Evolutionary conservation across 2,797 vertebrate genomes (phyloP).

Genomic region (Onychomys torridus): DNA sequence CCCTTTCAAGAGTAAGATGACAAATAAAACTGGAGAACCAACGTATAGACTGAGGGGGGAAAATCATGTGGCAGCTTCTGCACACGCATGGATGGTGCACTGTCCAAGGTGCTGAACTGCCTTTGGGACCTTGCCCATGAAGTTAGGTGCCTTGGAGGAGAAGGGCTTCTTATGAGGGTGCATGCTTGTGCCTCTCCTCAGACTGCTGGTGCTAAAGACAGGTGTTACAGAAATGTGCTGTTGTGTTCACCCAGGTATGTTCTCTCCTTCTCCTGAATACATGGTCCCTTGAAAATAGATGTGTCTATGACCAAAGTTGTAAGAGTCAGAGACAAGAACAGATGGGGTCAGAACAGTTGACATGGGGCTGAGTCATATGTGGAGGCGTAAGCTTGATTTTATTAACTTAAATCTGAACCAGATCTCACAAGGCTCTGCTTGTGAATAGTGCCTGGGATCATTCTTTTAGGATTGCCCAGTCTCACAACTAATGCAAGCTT

Average conservation of each 20-base stretch:
- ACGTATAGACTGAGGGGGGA: rapidly evolving
- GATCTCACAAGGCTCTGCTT: background rate
- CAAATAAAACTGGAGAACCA: background rate
- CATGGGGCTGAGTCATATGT: background rate
- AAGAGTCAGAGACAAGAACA: background rate
- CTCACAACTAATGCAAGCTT: background rate
- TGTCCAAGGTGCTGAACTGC: background rate
- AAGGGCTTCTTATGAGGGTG: too few species aligned
- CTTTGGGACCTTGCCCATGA: rapidly evolving
- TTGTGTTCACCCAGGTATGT: background rate
- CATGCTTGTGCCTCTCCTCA: background rate
- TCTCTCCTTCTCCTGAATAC: background rate
- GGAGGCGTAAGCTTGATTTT: background rate
- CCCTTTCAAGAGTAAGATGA: background rate
- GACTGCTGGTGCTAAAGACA: background rate
- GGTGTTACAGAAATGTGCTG: background rate
- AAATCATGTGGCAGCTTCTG: background rate
- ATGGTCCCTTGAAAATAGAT: background rate
- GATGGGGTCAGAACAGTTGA: background rate
- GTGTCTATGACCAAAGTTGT: background rate
- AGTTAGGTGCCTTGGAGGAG: background rate
- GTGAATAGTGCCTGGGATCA: rapidly evolving
- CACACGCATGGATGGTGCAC: background rate
- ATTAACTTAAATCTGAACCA: background rate
- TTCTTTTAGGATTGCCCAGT: background rate